Conservation (phyloP, 2,797 vertebrate genomes). For the Notolabrus celidotus region DNA sequence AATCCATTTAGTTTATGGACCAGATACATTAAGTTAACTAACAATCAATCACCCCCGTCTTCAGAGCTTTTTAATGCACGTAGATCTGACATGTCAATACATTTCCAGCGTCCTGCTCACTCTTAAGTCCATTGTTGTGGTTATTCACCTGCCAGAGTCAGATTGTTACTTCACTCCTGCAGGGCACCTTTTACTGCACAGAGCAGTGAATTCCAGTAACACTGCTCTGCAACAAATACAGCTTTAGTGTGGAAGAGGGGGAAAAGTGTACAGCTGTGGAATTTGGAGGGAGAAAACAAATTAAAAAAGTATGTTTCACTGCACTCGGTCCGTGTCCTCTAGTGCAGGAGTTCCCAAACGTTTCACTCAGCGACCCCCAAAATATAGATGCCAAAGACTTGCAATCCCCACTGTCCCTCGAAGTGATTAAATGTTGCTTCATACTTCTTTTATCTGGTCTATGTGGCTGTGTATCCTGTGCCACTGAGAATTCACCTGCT, state of each 20-base stretch:
- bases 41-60: constrained; percentile 56
- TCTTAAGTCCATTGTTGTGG: constrained; percentile 34
- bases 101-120: constrained; percentile 36
- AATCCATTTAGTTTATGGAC: constrained; percentile 69
- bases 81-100: constrained; percentile 53
- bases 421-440: no score
- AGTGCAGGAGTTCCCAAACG: no score
- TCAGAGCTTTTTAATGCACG: constrained; percentile 59
- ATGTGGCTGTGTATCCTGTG: no score
- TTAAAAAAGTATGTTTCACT: not conserved
- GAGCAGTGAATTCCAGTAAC: constrained; percentile 25
- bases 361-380: no score
- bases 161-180: constrained; percentile 24
- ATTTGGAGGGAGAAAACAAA: constrained; percentile 7
- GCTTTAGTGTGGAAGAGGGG: not conserved
- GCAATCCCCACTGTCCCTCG: no score
- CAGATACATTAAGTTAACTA: constrained; percentile 60
- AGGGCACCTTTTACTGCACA: constrained; percentile 32
- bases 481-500: no score
- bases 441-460: no score
- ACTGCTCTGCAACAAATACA: constrained; percentile 15
- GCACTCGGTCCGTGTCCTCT: no score
- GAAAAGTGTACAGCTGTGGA: constrained; percentile 1
- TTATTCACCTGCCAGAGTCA: constrained; percentile 22
- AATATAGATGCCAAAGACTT: no score